Evolutionary conservation across 1,140 invertebrate species (phyloP).

Genomic region (Lepidotrigona ventralis): DNA sequence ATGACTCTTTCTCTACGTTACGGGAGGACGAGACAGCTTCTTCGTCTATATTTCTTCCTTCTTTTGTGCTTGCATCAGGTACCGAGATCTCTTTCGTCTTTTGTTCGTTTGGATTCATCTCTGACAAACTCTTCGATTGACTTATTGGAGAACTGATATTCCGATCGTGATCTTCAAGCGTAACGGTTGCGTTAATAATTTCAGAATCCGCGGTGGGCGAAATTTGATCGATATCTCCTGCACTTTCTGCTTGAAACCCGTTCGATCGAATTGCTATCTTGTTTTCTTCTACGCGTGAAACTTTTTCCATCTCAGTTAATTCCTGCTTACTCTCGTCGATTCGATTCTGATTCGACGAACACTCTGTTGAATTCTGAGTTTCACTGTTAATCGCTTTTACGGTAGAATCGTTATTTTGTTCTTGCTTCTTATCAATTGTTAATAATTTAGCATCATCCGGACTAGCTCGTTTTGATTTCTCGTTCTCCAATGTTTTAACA

Average conservation of each 20-base stretch:
- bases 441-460: slow-evolving; percentile 13
- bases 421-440: background rate
- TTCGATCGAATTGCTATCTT: background rate
- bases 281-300: background rate
- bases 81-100: background rate
- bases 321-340: background rate
- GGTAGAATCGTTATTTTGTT: background rate
- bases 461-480: slow-evolving; percentile 4
- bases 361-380: background rate
- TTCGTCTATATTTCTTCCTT: background rate
- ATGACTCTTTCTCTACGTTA: background rate
- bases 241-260: background rate
- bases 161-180: background rate
- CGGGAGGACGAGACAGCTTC: background rate
- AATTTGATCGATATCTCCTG: background rate
- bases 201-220: background rate
- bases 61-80: background rate
- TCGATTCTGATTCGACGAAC: background rate
- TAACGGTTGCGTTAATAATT: background rate
- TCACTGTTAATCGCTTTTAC: background rate
- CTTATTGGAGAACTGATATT: background rate
- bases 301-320: background rate
- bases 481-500: slow-evolving; percentile 38
- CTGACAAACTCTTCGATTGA: background rate
- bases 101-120: background rate